Base-by-base conservation (phyloP, 37 sponge, comb jelly and placozoan genomes). In the Spongilla lacustris region DNA sequence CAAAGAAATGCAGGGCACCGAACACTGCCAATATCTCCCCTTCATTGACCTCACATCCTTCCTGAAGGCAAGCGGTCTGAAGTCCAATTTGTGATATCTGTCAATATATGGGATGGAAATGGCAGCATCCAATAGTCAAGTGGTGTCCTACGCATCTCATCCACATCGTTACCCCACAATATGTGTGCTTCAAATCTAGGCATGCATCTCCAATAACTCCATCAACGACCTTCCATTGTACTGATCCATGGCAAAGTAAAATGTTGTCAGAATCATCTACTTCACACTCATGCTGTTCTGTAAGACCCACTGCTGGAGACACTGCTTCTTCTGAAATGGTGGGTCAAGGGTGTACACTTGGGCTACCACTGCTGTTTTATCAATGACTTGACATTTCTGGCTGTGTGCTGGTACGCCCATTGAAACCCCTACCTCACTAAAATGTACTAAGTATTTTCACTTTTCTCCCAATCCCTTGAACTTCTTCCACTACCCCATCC, bases 31-130 rank as follows among this genome's bases (percentile, higher is more conserved):
- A 58, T 58, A 58, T 58, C 58, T 58, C 19, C 58, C 58, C 21
- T 58, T 58, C 58, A 58, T 14, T 58, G 58, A 58, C 58, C 58
- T 58, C 58, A 17, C 58, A 58, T 58, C 58, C 21, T 58, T 58
- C 58, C n/a, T n/a, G n/a, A n/a, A 58, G 58, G 58, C 58, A 58
- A 58, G 58, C 58, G 58, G 58, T 58, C 58, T 58, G 58, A 58
- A 58, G 58, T 58, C 58, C 58, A 58, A 58, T 58, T 58, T 58
- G 1, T 58, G 58, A 58, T 58, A 58, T 58, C 58, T 58, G 58
- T 58, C 58, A 58, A 14, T 17, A 58, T 58, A 58, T 58, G 58
- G 58, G 58, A 58, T 58, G 21, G 12, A 58, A 58, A 58, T 58
- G 58, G 11, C 58, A 58, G 58, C 58, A 58, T 58, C 14, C 14